Percentiles rank a stretch among this genome's conserved stretches.
Conservation (phyloP, 2,888 invertebrate genomes). For the Cerceris ruficornis region DNA sequence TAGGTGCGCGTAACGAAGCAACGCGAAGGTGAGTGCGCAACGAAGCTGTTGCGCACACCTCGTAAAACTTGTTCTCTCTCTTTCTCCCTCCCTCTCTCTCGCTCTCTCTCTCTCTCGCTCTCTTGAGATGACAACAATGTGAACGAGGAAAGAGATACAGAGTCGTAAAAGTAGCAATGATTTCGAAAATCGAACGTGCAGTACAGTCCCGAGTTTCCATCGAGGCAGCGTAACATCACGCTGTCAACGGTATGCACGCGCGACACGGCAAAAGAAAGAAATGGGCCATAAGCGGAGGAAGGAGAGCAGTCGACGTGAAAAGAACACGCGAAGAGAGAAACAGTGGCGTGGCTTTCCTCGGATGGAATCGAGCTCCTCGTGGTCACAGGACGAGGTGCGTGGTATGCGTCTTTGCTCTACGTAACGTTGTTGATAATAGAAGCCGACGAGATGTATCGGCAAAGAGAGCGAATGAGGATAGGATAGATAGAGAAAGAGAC, state of each 20-base stretch:
- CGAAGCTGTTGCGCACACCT: no score
- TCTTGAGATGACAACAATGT: no score
- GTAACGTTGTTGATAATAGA: conserved; percentile 1
- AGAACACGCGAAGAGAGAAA: neutral
- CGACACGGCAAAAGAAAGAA: neutral
- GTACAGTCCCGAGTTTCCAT: neutral
- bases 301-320: neutral
- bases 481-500: conserved; percentile 17
- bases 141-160: no score
- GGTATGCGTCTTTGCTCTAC: conserved; percentile 15
- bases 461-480: conserved; percentile 12
- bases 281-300: neutral
- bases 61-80: no score
- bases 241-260: neutral
- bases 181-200: conserved; percentile 6
- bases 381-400: conserved; percentile 10
- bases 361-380: neutral
- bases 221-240: neutral
- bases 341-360: conserved; percentile 4
- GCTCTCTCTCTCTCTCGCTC: no score
- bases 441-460: conserved; percentile 1
- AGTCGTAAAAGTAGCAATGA: neutral
- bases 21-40: neutral
- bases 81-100: no score
- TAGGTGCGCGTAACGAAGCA: neutral